phyloP scores from a whole-genome alignment of 2,113 vertebrate genomes.

The Eidolon helvum region DNA sequence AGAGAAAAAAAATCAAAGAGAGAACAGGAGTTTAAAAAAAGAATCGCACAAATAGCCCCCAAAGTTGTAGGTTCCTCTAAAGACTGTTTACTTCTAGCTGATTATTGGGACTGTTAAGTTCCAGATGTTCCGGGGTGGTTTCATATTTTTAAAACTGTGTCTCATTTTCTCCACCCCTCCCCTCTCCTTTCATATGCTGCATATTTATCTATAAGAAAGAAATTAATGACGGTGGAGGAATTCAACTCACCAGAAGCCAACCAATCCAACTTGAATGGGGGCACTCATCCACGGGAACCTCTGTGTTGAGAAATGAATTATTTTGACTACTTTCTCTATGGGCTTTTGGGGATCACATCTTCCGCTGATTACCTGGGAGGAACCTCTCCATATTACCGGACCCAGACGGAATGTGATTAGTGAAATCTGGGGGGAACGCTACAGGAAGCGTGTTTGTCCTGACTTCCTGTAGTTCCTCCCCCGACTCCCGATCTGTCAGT shows the following conservation, averaged over 20 bases:
- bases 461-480: neutral
- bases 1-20: neutral
- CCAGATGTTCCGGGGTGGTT: neutral
- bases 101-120: neutral
- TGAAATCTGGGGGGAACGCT: neutral
- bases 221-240: neutral
- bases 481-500: neutral
- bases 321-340: neutral
- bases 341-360: neutral
- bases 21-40: neutral
- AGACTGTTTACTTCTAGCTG: neutral
- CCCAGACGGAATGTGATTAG: neutral
- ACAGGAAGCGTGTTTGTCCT: neutral
- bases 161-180: neutral
- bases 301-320: conserved; percentile 82
- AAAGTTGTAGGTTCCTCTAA: neutral
- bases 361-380: neutral
- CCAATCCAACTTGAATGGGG: conserved; percentile 96
- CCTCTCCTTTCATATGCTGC: neutral
- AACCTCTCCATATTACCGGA: neutral
- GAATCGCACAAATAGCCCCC: neutral
- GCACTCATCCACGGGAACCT: conserved; percentile 98
- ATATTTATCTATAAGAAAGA: neutral
- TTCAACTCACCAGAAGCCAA: conserved; percentile 96
- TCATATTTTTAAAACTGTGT: neutral